phyloP scores from a whole-genome alignment of 2,113 vertebrate species.

The Lophius piscatorius region DNA sequence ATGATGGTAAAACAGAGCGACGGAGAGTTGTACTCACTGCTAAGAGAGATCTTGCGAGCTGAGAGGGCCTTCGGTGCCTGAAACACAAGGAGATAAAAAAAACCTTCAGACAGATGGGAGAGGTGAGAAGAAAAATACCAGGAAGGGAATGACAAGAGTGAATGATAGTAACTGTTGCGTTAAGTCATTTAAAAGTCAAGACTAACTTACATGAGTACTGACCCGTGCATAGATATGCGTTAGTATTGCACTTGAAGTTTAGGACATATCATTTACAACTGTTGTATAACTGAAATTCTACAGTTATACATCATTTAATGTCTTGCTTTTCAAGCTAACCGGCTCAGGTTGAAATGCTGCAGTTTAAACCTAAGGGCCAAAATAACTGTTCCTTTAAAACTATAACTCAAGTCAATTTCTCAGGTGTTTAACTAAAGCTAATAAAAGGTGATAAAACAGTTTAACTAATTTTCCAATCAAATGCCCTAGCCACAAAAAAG shows the following conservation, averaged over 20 bases:
- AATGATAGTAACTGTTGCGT: conserved; percentile 52
- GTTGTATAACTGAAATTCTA: neutral
- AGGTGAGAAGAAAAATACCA: conserved; percentile 24
- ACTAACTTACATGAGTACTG: too few species aligned
- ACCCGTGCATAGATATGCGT: neutral
- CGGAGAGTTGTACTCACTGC: conserved; percentile 69
- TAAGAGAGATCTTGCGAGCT: conserved; percentile 78
- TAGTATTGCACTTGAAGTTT: neutral
- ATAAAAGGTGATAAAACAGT: too few species aligned
- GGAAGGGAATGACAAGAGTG: too few species aligned
- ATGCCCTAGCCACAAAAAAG: too few species aligned
- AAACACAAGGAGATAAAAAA: conserved; percentile 69
- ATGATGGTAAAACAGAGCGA: neutral
- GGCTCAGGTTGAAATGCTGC: conserved; percentile 34
- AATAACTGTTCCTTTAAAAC: neutral
- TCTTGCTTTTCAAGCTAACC: conserved; percentile 25
- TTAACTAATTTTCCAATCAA: too few species aligned
- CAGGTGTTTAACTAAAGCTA: too few species aligned
- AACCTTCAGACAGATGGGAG: too few species aligned
- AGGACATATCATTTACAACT: neutral
- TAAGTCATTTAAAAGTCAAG: conserved; percentile 13
- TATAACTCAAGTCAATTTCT: too few species aligned
- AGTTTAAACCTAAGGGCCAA: conserved; percentile 19
- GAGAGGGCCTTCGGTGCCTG: conserved; percentile 79
- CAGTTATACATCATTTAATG: neutral